Conservation (phyloP, 2,888 invertebrate species). For the Parapristionchus giblindavisi region DNA sequence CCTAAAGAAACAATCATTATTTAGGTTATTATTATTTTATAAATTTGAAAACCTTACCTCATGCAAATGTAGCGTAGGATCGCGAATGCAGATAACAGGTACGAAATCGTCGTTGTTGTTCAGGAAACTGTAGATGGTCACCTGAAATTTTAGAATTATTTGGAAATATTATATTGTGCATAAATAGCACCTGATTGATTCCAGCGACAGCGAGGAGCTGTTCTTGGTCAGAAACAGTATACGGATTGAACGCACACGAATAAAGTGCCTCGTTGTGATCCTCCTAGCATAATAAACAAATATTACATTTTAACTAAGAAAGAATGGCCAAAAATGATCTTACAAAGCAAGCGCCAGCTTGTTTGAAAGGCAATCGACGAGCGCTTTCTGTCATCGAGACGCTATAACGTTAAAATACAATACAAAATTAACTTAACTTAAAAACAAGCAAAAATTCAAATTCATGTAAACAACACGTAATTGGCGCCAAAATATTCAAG, state of each 20-base stretch:
- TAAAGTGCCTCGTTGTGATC: constrained; percentile 1
- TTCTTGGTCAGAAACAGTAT: neutral
- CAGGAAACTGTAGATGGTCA: neutral
- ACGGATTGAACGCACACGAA: constrained; percentile 18
- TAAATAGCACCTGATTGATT: neutral
- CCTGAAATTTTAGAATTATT: too few relatives aligned
- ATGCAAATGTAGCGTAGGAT: neutral
- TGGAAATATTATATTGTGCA: too few relatives aligned
- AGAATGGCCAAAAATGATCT: neutral
- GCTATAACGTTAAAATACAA: neutral
- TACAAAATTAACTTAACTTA: neutral
- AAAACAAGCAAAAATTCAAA: neutral
- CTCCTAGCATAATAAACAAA: neutral
- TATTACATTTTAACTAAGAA: too few relatives aligned
- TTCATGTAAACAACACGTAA: neutral
- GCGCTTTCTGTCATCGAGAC: neutral
- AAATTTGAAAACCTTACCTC: neutral
- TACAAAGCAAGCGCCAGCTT: constrained; percentile 1
- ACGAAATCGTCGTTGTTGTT: neutral
- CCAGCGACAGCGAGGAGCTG: constrained; percentile 8
- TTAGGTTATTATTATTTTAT: neutral
- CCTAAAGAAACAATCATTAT: neutral
- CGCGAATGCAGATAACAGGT: neutral
- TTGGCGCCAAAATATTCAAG: constrained; percentile 30
- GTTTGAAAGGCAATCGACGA: neutral